Evolutionary conservation across 2,797 vertebrate species (phyloP), one percentile per base, ranked within the genome.

Genomic region (Atherinosoma microstoma): DNA sequence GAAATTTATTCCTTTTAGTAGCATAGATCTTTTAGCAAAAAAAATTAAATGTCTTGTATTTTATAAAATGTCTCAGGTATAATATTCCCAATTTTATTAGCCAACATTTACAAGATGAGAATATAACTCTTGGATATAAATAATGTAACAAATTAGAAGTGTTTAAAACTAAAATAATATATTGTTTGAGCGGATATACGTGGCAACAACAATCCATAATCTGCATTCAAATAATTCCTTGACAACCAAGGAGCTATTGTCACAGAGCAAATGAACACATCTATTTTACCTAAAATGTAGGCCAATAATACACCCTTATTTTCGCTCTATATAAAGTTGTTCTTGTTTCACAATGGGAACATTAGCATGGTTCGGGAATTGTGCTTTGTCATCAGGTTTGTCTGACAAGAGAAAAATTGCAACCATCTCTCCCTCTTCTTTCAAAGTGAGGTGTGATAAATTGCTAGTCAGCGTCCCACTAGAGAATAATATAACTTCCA

Each of bases 351-450:
- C 76, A 85, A 80, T 84, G 61, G 76, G 72, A 72, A 88, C 85
- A 70, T 84, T 89, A 85, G 20, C 82, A 84, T 81, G 75, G 75
- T 71, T 57, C 79, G 76, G 71, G 79, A 67, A 89, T 89, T 87
- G 80, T 85, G 90, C 89, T 90, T 90, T 84, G 89, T 93, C 93
- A 94, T 92, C 91, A 93, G 85, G 72, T 91, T 92, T 86, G 84
- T 90, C 78, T 84, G 81, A 91, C 84, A 89, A 85, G 85, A 84
- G 70, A 42, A 65, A 79, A 70, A 38, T 24, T 34, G 70, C 57
- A 36, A 81, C 66, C 47, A 16, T 79, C 64, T 60, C 54, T 82
- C 58, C 68, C 38, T 67, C 67, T 76, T 86, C 78, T 86, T 86
- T 86, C 75, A 85, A 76, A 76, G 80, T 74, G 76, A 87, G 82